Evolutionary conservation across 2,113 vertebrate genomes (phyloP), one percentile per base, ranked within the genome.

Genomic region (Sebastes fasciatus): DNA sequence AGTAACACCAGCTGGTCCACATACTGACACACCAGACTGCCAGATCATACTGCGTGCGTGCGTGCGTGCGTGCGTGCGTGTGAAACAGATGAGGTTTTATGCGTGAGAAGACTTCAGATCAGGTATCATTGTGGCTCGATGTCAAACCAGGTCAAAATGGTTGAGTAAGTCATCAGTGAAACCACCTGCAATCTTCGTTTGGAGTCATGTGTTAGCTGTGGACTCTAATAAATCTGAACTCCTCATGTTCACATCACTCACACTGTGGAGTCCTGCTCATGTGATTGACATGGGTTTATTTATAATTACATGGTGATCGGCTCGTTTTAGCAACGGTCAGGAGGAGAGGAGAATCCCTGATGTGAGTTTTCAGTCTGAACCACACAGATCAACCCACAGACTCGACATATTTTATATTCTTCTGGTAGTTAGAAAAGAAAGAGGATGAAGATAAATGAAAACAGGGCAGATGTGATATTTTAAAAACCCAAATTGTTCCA

Each of bases 1-100:
- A 91, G 85, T 81, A 88, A 86, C 80, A 91, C 89, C 89, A 88
- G 88, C 84, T 88, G 91, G 75, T 89, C 85, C 43, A 74, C 91
- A 86, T 88, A 86, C 87, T 91, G 89, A 74, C 70, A 84, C 80
- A 83, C 54, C 71, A 88, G 60, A 72, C 83, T 84, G 42, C 26
- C 60, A 17, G 60, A 61, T 61, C 60, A 16, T 16, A 14, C 1
- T 54, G 26, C 40, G 67, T 75, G 57, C 54, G 55, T 62, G 54
- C 23, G 23, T 54, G 26, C 40, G 67, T 75, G 57, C 54, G 55
- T 62, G 54, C 14, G 12, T 49, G 12, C 13, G 6, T 46, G 7
- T 48, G 46, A 11, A 12, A 21, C 19, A 58, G 55, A 23, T 23
- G 21, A 58, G 55, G n/a, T 42, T 34, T 34, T 34, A 3, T 34